phyloP scores from a whole-genome alignment of 2,888 invertebrate genomes.

The Protonemura montana region DNA sequence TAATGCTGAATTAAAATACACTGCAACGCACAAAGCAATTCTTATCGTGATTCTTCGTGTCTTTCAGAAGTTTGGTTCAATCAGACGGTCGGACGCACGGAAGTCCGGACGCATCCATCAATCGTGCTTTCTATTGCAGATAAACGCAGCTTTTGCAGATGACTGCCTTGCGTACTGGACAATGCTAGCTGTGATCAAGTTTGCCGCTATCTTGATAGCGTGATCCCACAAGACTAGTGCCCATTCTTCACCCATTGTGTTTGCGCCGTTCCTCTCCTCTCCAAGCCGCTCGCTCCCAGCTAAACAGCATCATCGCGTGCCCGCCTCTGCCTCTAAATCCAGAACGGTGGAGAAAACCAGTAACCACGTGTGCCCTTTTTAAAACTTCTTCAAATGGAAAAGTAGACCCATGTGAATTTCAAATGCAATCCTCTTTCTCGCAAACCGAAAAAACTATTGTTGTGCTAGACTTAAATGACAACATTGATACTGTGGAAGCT shows the following conservation, averaged over 20 bases:
- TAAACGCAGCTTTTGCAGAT: not conserved
- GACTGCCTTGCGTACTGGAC: not conserved
- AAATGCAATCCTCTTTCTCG: not conserved
- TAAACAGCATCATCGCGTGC: not conserved
- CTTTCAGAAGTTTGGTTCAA: not conserved
- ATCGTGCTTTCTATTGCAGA: not conserved
- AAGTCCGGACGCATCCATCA: not conserved
- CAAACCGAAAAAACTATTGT: constrained; percentile 1
- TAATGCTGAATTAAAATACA: no score
- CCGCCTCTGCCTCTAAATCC: not conserved
- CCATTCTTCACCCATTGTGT: constrained; percentile 29
- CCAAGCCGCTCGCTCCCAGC: not conserved
- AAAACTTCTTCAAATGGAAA: constrained; percentile 27
- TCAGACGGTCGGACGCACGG: not conserved
- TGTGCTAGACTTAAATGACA: constrained; percentile 21
- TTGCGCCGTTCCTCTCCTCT: not conserved
- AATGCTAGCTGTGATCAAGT: constrained; percentile 20
- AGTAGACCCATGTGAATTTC: constrained; percentile 26
- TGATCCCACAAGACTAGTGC: constrained; percentile 17
- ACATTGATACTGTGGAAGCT: constrained; percentile 24
- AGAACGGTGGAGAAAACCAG: not conserved
- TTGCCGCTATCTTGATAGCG: not conserved
- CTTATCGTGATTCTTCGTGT: not conserved
- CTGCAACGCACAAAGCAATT: not conserved
- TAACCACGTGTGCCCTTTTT: constrained; percentile 20